Evolutionary conservation across 2,888 invertebrate species (phyloP), one percentile per base, ranked within the genome.

Genomic region (Phortica magna): DNA sequence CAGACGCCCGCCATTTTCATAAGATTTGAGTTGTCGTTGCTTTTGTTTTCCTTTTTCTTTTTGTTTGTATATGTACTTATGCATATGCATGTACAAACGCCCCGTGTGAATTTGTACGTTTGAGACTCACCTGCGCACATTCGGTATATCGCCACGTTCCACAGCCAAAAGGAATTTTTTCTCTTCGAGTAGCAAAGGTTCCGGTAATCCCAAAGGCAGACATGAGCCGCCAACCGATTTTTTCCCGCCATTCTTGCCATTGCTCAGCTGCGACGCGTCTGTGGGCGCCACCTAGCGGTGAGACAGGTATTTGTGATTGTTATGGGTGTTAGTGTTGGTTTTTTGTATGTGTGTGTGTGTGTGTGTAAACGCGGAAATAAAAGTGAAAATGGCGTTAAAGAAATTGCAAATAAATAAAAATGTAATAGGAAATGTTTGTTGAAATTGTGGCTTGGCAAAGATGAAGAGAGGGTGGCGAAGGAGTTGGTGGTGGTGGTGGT

Each of bases 121-220:
- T 12, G 14, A 48, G 48, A 88, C 91, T 93, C 92, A 96, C 95
- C 96, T 94, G 89, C 95, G 94, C 31, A 98, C 97, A 90, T 96
- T 96, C 14, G 95, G 95, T 91, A 98, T 94, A 91, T 99, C 98
- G 3, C 98, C 98, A 76, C 98, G 93, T 92, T 98, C 98, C 39
- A 98, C 98, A 0, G 98, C 97, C 76, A 98, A 93, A 42, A 99
- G 94, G 91, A 96, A 98, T 90, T 96, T 97, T 93, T 98, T 98
- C 93, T 98, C 98, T 84, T 97, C 96, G 75, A 95, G 91, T 74
- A 94, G 95, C 77, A 97, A 93, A 9, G 96, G 93, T 87, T 96
- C 95, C 0, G 96, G 96, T 80, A 96, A 92, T 80, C 93, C 94
- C 67, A 94, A 94, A 83, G 94, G 92, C 17, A 93, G 93, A 91